Conservation (phyloP, 1,140 invertebrate genomes). For the Eumaeus atala region DNA sequence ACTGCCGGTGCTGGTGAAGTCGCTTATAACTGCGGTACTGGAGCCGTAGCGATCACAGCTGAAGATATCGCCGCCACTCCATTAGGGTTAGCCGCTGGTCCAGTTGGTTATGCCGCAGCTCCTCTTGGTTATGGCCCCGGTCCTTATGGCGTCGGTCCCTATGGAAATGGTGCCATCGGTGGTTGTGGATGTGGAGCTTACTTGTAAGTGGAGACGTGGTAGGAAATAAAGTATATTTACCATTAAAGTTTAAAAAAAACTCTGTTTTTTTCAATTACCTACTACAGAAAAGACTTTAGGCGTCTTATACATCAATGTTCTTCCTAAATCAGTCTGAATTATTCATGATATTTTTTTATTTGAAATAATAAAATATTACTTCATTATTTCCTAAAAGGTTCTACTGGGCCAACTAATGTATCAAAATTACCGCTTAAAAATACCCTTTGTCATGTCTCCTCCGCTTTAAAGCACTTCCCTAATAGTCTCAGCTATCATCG, state of each 20-base stretch:
- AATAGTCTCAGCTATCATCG: too few species aligned
- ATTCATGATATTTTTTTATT: too few species aligned
- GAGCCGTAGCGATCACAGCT: constrained; percentile 28
- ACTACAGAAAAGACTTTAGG: too few species aligned
- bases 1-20: constrained; percentile 39
- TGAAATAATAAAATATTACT: too few species aligned
- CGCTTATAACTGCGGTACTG: constrained; percentile 26
- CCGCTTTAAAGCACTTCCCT: too few species aligned
- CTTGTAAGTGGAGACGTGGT: constrained; percentile 8
- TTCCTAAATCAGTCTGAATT: too few species aligned
- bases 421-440: too few species aligned
- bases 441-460: too few species aligned
- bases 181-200: constrained; percentile 15
- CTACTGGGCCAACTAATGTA: too few species aligned
- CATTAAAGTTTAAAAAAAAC: background rate
- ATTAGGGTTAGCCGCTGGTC: constrained; percentile 12
- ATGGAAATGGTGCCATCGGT: background rate
- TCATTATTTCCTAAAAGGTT: too few species aligned
- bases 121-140: constrained; percentile 9
- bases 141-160: constrained; percentile 5
- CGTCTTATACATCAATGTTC: too few species aligned
- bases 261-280: too few species aligned
- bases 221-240: background rate
- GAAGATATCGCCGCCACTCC: constrained; percentile 22
- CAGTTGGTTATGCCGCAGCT: constrained; percentile 21